phyloP scores from a whole-genome alignment of 64 coral and sea anemone genomes.

The Hydrozoanthus tunicans region DNA sequence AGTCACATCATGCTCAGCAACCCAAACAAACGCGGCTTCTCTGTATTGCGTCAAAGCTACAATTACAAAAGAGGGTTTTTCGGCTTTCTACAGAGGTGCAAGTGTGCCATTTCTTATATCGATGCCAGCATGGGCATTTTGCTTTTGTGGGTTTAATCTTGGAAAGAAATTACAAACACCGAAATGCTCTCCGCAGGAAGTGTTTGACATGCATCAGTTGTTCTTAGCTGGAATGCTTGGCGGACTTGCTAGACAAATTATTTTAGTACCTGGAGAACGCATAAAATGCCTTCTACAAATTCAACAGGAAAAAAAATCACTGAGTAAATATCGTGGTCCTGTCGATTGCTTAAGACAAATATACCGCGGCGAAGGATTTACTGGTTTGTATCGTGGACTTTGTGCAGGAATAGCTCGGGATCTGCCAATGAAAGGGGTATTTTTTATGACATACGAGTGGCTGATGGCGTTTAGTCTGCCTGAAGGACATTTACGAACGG shows the following conservation, averaged over 20 bases:
- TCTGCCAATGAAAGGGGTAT: constrained; percentile 52
- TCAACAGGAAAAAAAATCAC: constrained; percentile 38
- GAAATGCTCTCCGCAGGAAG: background rate
- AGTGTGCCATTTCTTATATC: constrained; percentile 53
- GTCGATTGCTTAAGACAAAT: constrained; percentile 47
- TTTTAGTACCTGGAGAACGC: constrained; percentile 60
- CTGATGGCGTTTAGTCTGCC: constrained; percentile 14
- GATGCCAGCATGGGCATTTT: constrained; percentile 54
- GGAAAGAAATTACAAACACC: constrained; percentile 61
- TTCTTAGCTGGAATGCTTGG: constrained; percentile 67
- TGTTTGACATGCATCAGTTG: constrained; percentile 2
- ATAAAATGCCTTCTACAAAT: constrained; percentile 80
- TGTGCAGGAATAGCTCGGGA: constrained; percentile 60
- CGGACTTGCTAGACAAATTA: constrained; percentile 43
- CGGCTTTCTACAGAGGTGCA: constrained; percentile 64
- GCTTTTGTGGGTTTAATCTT: constrained; percentile 61
- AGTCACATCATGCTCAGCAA: background rate
- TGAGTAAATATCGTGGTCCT: constrained; percentile 58
- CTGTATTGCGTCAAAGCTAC: constrained; percentile 72
- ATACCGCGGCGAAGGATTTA: constrained; percentile 17
- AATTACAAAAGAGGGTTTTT: constrained; percentile 71
- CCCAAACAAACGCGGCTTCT: constrained; percentile 21
- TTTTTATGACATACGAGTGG: constrained; percentile 70
- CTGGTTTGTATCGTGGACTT: constrained; percentile 66
- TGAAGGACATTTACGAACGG: constrained; percentile 36